Base-by-base conservation (phyloP, 2,888 invertebrate species). In the Quadriops clusia region DNA sequence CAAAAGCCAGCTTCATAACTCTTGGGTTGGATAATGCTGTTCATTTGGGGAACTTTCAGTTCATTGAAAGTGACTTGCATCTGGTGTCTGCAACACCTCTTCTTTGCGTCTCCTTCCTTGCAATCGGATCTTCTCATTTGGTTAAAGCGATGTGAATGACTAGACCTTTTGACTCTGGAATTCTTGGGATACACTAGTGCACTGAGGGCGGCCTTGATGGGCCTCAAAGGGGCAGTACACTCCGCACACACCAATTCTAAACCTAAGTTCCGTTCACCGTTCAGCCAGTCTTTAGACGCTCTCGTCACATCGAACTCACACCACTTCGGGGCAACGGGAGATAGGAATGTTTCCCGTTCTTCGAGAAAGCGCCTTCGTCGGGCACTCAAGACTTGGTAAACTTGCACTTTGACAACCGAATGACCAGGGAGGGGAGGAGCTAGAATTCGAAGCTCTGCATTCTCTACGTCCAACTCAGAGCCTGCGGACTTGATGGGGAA, bases 1-100 rank as follows among this genome's bases (percentile, higher is more conserved):
- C 80, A 80, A 47, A 68, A 77, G 8, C 77, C 78, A 1, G 77
- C 77, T 50, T 80, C 77, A 50, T 78, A 78, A 9, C 59, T 63
- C 51, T 71, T 72, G n/a, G 80, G 80, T 39, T 75, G 72, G 25
- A 77, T 61, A 27, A 79, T 74, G 43, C 72, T 41, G 33, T 43
- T 43, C 46, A 57, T 53, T 38, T 53, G 52, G 5, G 53, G 51
- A 35, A 55, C 51, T 38, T 70, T 67, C 15, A 79, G 61, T 32
- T 77, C 72, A 41, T 70, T 70, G 49, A 80, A 77, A 23, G 65
- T 65, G 1, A 80, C 77, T 26, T 65, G 66, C 68, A 79, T 68
- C 28, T 68, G 64, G 49, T 77, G 74, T 8, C 77, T 63, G 46
- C 79, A 79, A 47, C 80, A 80, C 41, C 61, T 60, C 28, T 61